Evolutionary conservation across 2,113 vertebrate genomes (phyloP), one percentile per base, ranked within the genome.

Genomic region (Callipepla californica): DNA sequence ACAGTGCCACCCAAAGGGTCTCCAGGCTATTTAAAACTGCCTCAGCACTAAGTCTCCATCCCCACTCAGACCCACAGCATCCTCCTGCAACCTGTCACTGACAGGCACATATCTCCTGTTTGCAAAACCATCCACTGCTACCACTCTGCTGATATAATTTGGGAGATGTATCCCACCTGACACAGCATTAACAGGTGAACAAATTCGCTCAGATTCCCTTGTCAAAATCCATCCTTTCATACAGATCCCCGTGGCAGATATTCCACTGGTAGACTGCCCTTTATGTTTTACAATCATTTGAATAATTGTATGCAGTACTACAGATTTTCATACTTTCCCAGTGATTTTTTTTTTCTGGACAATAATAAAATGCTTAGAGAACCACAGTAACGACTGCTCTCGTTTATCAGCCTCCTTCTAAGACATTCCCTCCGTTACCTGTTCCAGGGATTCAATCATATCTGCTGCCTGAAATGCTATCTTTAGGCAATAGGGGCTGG

Each of bases 331-430:
- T 65, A 72, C 87, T 89, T 92, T 90, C 55, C 16, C 51, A 77
- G 74, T 77, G 8, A 30, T 87, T 82, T 77, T 58, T 89, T 90
- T 89, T 69, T 68, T 30, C 63, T n/a, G 55, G 70, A 92, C 47
- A 92, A 84, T 2, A 91, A 48, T 25, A 51, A 74, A 93, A 66
- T 34, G 50, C 34, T 87, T 51, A 65, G 70, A 92, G 89, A 67
- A 63, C 72, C 45, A 17, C 7, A 47, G 86, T 91, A 90, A 80
- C 67, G 58, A 78, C 87, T 80, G 83, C 86, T 79, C 34, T 32
- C 67, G 26, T 80, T 85, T 89, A 89, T 87, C 79, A 76, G 34
- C 62, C 85, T 61, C 93, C 59, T 89, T 93, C 85, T 79, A 95
- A 92, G 50, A 32, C 74, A 86, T 1, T 48, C 65, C 83, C 81